These are phyloP conservation scores for Melanotaenia duboulayi DNA, from an alignment of 2,113 vertebrate species.

Conservation along the genomic window DNA sequence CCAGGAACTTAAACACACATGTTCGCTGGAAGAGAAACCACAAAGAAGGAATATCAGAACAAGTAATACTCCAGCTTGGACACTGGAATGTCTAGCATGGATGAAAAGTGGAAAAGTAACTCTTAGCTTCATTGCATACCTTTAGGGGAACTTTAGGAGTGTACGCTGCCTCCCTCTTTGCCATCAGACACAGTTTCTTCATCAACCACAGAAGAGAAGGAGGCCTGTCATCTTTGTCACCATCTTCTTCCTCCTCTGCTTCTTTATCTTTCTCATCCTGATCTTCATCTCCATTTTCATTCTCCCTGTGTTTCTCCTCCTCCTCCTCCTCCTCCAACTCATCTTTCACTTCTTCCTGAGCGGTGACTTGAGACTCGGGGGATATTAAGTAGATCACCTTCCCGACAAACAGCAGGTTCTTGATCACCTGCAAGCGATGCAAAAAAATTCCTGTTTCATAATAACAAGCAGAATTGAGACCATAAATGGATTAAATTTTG, in stretches of 20 bases:
- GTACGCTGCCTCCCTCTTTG: constrained; percentile 91
- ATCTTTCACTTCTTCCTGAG: constrained; percentile 21
- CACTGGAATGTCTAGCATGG: rapidly evolving
- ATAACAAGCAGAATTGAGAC: rapidly evolving
- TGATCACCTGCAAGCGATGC: constrained; percentile 86
- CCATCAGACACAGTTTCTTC: constrained; percentile 88
- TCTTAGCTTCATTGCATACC: constrained; percentile 69
- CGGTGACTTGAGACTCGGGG: constrained; percentile 75
- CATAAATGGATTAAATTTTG: too few relatives aligned
- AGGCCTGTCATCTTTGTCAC: constrained; percentile 73
- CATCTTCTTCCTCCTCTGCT: constrained; percentile 54
- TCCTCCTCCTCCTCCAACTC: constrained; percentile 2
- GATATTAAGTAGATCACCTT: constrained; percentile 92
- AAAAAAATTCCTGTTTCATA: not conserved
- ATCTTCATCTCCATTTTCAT: constrained; percentile 26
- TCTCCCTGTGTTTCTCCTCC: constrained; percentile 40
- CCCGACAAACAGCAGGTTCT: constrained; percentile 94
- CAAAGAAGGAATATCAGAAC: too few relatives aligned
- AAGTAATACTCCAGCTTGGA: not conserved
- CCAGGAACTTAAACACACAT: constrained; percentile 96
- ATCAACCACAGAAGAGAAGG: constrained; percentile 92
- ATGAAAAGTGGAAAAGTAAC: not conserved
- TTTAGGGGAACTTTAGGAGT: constrained; percentile 90
- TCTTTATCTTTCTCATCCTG: constrained; percentile 44
- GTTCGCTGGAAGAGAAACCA: constrained; percentile 86